Evolutionary conservation across 2,888 invertebrate genomes (phyloP).

Genomic region (Tupiocoris notatus): DNA sequence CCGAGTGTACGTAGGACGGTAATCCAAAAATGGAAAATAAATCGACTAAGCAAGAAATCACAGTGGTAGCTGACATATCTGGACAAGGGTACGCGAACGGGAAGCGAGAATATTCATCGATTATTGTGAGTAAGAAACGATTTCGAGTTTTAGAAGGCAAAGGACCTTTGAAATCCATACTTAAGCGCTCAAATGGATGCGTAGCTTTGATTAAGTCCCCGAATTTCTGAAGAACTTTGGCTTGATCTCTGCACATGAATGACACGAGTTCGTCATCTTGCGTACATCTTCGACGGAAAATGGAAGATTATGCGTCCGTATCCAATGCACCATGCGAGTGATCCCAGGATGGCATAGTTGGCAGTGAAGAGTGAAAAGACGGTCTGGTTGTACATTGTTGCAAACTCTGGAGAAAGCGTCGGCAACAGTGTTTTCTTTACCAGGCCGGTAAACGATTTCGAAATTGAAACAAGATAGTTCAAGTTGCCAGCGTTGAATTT

Average conservation of each 20-base stretch:
- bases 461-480: constrained; percentile 35
- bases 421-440: not conserved
- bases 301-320: constrained; percentile 43
- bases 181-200: not conserved
- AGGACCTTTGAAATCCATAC: no score
- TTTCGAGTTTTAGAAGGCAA: constrained; percentile 11
- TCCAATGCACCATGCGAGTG: constrained; percentile 45
- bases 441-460: constrained; percentile 22
- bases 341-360: constrained; percentile 43
- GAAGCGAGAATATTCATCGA: constrained; percentile 11
- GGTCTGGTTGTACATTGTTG: not conserved
- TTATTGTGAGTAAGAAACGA: constrained; percentile 43
- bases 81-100: constrained; percentile 19
- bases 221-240: constrained; percentile 17
- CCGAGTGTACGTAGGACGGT: constrained; percentile 17
- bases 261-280: not conserved
- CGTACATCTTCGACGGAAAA: constrained; percentile 43
- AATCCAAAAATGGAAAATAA: constrained; percentile 7
- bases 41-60: constrained; percentile 16
- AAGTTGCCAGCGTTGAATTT: constrained; percentile 1
- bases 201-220: not conserved
- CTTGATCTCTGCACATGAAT: constrained; percentile 12
- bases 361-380: constrained; percentile 6
- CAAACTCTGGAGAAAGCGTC: constrained; percentile 34
- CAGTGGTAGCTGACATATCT: constrained; percentile 27